phyloP scores from a whole-genome alignment of 2,888 invertebrate species.

The Nebria salina region DNA sequence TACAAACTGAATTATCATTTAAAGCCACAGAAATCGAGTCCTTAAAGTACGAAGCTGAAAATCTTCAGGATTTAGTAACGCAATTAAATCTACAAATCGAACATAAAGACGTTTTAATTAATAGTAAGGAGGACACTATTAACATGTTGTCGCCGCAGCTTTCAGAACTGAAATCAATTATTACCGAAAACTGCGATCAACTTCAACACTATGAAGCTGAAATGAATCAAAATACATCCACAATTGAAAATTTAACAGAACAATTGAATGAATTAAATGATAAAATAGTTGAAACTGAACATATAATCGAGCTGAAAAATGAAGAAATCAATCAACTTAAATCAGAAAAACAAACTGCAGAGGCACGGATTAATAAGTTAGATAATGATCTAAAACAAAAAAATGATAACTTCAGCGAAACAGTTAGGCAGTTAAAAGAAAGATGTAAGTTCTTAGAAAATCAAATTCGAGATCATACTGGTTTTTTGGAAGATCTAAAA shows the following conservation, averaged over 20 bases:
- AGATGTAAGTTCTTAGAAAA: conserved; percentile 59
- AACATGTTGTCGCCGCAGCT: conserved; percentile 67
- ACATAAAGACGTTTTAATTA: conserved; percentile 63
- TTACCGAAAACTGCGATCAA: conserved; percentile 66
- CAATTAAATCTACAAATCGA: conserved; percentile 67
- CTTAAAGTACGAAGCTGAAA: conserved; percentile 52
- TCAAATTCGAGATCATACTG: conserved; percentile 57
- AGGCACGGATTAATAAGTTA: conserved; percentile 59
- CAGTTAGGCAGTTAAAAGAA: conserved; percentile 59
- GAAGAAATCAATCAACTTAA: conserved; percentile 63
- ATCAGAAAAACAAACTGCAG: conserved; percentile 59
- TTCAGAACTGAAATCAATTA: conserved; percentile 65
- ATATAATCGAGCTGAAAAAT: conserved; percentile 63
- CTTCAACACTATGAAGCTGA: conserved; percentile 67
- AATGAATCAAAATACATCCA: conserved; percentile 66
- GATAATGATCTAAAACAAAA: conserved; percentile 62
- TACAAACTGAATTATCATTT: conserved; percentile 54
- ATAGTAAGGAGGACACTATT: conserved; percentile 65
- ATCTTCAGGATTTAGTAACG: conserved; percentile 63
- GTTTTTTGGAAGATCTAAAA: conserved; percentile 57
- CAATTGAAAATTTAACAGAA: conserved; percentile 70
- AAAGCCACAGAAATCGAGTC: conserved; percentile 54
- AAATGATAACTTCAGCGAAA: conserved; percentile 58
- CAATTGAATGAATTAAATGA: conserved; percentile 67
- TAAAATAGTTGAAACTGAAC: conserved; percentile 67